Evolutionary conservation across 2,113 vertebrate genomes (phyloP), one percentile per base, ranked within the genome.

Genomic region (Paramormyrops kingsleyae): DNA sequence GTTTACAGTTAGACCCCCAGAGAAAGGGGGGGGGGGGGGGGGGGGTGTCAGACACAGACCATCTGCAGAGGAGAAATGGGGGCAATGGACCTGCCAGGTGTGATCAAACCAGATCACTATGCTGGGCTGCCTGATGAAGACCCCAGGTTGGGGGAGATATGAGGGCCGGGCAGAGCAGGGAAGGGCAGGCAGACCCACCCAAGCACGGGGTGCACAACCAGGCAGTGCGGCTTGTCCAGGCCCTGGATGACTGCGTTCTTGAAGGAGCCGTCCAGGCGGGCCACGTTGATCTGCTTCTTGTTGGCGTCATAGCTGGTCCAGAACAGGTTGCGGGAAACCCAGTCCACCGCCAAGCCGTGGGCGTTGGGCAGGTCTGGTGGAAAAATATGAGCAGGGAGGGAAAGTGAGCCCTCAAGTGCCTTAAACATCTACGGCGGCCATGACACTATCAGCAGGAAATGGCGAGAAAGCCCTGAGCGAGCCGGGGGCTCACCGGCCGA

Each of bases 221-320:
- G 95, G 94, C 98, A 97, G 46, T 99, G 98, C 0, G 98, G 98
- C 90, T 98, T 98, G 92, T 99, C 98, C 92, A 99, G 93, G 87
- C 97, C 97, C 93, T 99, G 98, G 90, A 99, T 98, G 89, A 99
- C 98, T 0, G 98, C 98, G 0, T 99, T 99, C 94, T 99, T 99
- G 94, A 99, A 99, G 91, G 98, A 99, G 89, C 98, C 98, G 0
- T 99, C 98, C 91, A 99, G 96, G 88, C 98, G 95, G 49, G 98
- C 98, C 89, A 99, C 98, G 0, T 99, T 99, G 89, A 99, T 99
- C 93, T 99, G 98, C 92, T 98, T 99, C 95, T 99, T 99, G 94
- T 99, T 99, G 93, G 97, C 95, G 0, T 99, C 98, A 0, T 99
- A 99, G 93, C 98, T 99, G 9, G 98, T 99, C 98, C 98, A 99